Conservation (phyloP, 2,888 invertebrate species). For the Pediacus dermestoides region DNA sequence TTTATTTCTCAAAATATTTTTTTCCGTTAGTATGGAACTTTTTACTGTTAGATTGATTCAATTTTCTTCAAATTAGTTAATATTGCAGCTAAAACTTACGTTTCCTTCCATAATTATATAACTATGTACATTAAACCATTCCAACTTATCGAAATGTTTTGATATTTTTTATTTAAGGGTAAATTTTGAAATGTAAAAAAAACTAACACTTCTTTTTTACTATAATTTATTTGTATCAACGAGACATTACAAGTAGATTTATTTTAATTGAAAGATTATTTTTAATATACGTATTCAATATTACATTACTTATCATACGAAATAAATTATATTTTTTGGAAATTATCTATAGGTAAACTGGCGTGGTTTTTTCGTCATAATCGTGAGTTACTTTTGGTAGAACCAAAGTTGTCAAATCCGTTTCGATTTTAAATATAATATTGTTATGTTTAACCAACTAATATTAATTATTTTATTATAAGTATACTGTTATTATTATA, state of each 20-base stretch:
- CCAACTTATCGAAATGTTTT: no score
- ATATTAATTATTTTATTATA: no score
- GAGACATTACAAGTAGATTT: constrained; percentile 10
- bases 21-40: no score
- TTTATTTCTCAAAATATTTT: no score
- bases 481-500: no score
- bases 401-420: constrained; percentile 4
- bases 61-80: no score
- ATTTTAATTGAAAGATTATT: constrained; percentile 4
- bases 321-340: background rate
- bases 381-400: background rate
- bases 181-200: no score
- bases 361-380: background rate
- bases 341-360: background rate
- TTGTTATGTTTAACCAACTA: constrained; percentile 5
- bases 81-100: no score
- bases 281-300: constrained; percentile 7
- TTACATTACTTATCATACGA: constrained; percentile 2
- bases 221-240: constrained; percentile 5
- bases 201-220: no score
- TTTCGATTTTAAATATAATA: constrained; percentile 3
- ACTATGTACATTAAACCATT: no score
- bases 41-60: no score
- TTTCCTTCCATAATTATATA: no score
- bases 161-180: background rate